phyloP scores from a whole-genome alignment of 2,888 invertebrate species.

The Taphrorychus bicolor region DNA sequence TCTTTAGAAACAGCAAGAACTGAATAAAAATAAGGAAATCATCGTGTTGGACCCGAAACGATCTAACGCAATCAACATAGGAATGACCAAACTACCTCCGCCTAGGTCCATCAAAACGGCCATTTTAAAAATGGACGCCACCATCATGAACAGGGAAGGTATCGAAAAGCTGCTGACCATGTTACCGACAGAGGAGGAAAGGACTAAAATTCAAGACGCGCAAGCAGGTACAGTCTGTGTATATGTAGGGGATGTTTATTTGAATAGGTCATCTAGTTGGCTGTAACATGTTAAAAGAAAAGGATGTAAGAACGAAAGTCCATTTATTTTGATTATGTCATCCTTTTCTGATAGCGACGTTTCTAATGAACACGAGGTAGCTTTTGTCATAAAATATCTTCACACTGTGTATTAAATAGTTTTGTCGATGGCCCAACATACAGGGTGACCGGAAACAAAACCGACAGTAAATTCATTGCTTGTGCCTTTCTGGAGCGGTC shows the following conservation, averaged over 20 bases:
- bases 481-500: too few species aligned
- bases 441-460: too few species aligned
- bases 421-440: too few species aligned
- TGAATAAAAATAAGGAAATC: conserved; percentile 87
- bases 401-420: too few species aligned
- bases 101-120: conserved; percentile 98
- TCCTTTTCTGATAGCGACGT: neutral
- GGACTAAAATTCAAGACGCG: conserved; percentile 94
- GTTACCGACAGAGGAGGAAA: conserved; percentile 95
- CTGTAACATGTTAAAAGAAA: too few species aligned
- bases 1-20: conserved; percentile 78
- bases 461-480: too few species aligned
- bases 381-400: too few species aligned
- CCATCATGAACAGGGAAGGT: conserved; percentile 96
- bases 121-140: conserved; percentile 98
- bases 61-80: conserved; percentile 99
- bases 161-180: conserved; percentile 97
- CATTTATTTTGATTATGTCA: neutral
- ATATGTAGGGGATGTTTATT: too few species aligned
- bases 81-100: conserved; percentile 98
- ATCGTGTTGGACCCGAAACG: conserved; percentile 96
- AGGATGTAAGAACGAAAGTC: too few species aligned
- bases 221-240: conserved; percentile 78
- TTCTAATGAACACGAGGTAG: too few species aligned
- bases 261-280: too few species aligned